A percentile compares a stretch with the other conserved stretches of the same genome.
These are phyloP conservation scores for Tiliacea aurago DNA, from an alignment of 2,888 invertebrate genomes.

Conservation along the genomic window DNA sequence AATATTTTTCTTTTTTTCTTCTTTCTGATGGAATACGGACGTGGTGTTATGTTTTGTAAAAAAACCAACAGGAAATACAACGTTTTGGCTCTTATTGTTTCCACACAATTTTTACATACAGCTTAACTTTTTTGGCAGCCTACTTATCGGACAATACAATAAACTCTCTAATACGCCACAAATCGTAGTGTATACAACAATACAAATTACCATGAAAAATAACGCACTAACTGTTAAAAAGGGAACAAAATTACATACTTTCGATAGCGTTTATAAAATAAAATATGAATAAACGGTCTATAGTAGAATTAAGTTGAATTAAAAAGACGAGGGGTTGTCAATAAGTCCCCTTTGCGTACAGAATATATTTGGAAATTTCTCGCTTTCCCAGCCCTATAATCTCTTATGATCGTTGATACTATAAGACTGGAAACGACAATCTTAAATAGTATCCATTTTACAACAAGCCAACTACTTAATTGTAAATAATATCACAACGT, in stretches of 20 bases:
- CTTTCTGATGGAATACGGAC: not conserved
- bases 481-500: too few species aligned
- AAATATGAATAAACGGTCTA: conserved; percentile 51
- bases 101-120: not conserved
- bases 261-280: conserved; percentile 22
- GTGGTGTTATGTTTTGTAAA: not conserved
- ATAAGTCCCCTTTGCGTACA: conserved; percentile 67
- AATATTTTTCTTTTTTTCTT: too few species aligned
- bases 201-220: conserved; percentile 18
- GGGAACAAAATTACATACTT: conserved; percentile 36
- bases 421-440: conserved; percentile 54
- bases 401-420: conserved; percentile 51
- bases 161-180: not conserved
- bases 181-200: conserved; percentile 11
- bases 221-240: conserved; percentile 4
- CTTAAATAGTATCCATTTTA: too few species aligned
- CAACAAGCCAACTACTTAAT: too few species aligned
- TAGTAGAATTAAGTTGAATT: conserved; percentile 65
- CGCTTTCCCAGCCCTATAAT: conserved; percentile 63
- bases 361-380: conserved; percentile 72
- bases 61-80: not conserved
- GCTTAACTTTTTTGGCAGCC: not conserved
- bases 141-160: not conserved
- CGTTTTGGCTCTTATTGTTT: not conserved
- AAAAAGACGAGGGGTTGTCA: conserved; percentile 65